Evolutionary conservation across 2,113 vertebrate genomes (phyloP), one percentile per base, ranked within the genome.

Genomic region (Eleginops maclovinus): DNA sequence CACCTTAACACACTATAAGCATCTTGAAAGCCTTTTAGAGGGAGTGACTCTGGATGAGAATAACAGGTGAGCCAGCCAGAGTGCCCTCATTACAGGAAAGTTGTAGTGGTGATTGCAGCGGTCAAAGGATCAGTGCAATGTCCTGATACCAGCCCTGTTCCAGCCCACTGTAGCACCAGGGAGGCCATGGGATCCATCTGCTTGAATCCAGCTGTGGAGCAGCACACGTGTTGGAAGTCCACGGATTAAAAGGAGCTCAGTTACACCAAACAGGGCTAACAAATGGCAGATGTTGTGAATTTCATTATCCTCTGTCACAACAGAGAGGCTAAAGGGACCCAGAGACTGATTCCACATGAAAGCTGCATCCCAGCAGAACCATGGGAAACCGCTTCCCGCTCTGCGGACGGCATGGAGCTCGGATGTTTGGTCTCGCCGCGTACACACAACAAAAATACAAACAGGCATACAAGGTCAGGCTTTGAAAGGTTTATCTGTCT

Each of bases 281-380:
- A 89, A 92, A 93, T 89, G 85, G 83, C 93, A 93, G 88, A 93
- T 93, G 92, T 93, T 79, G 77, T 88, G 87, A 93, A 92, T 88
- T 94, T 84, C 78, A 91, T 93, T 89, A 92, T 90, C 83, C 76
- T 83, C 68, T 89, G 88, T 91, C 90, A 88, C 84, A 91, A 91
- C 91, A 89, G 83, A 87, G 56, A 75, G 84, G 77, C 77, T 65
- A 77, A 85, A 77, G 82, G 76, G 79, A 87, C 77, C 83, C 62
- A 28, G 70, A 88, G 79, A 90, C 62, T 40, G 62, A 86, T 87
- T 90, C 83, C 85, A 93, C 84, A 92, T 92, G 82, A 92, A 92
- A 90, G 88, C 65, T 3, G 40, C 85, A 65, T 90, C 90, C 89
- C 65, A 77, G 69, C 66, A 84, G 90, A 91, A 91, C 88, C 81